Evolutionary conservation across 1,140 invertebrate species (phyloP), one percentile per base, ranked within the genome.

Genomic region (Sinonovacula constricta): DNA sequence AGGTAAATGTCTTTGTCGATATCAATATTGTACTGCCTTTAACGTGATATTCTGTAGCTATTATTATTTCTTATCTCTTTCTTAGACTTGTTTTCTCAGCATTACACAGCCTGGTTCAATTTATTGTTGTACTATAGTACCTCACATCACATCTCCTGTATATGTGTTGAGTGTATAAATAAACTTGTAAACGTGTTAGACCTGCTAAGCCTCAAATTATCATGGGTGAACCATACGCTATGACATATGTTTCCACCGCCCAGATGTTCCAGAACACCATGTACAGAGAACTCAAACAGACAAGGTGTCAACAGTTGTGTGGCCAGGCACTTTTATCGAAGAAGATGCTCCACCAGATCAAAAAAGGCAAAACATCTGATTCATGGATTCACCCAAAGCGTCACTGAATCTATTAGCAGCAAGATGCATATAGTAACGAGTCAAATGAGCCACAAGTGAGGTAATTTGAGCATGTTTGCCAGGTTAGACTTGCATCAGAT

Each of bases 381-480:
- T 53, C 45, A 26, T 72, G 77, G 60, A 26, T 74, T 7, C n/a
- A 24, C 12, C 68, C 77, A 14, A 26, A 49, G 10, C n/a, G 22
- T 63, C 36, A 28, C 66, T 5, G 49, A 0, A 31, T 39, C 54
- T 5, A 57, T 79, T 28, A 24, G 12, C 0, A 60, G 77, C 1
- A 54, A 53, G 15, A 56, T 79, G 1, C 45, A 69, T n/a, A 63
- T 79, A 79, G 66, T 54, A 26, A 26, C 0, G 74, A 59, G 18
- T 10, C 3, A 15, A 4, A 45, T 5, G 28, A 49, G 26, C 7
- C 24, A 18, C 1, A 7, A 24, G 15, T 30, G 15, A 12, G 18
- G 24, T n/a, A 14, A 22, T 15, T 45, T 72, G 51, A 76, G 30
- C 79, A 80, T 59, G 28, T 76, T n/a, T 67, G 63, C 68, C 49